Evolutionary conservation across 2,888 invertebrate species (phyloP).

Genomic region (Chrysodeixis includens): DNA sequence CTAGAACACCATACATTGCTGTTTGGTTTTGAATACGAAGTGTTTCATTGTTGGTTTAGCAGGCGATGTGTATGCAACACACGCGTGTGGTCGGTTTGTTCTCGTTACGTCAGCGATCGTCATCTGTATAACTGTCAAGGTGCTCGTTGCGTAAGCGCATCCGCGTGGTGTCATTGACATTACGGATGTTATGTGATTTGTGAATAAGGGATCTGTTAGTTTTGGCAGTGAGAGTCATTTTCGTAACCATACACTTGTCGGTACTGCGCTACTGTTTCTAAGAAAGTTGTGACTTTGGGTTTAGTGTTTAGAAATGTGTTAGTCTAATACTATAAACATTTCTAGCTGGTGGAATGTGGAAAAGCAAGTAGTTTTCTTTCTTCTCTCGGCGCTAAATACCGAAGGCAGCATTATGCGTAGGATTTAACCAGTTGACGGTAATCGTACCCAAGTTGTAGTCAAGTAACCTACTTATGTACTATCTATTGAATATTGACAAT

Average conservation of each 20-base stretch:
- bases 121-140: slow-evolving; percentile 84
- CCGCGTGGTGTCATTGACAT: slow-evolving; percentile 86
- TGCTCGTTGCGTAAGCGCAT: slow-evolving; percentile 83
- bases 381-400: not conserved
- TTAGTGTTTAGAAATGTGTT: slow-evolving; percentile 8
- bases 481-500: no score
- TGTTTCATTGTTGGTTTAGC: slow-evolving; percentile 22
- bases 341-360: not conserved
- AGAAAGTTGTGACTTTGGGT: slow-evolving; percentile 18
- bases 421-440: no score
- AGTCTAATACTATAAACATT: slow-evolving; percentile 2
- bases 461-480: no score
- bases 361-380: not conserved
- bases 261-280: slow-evolving; percentile 34
- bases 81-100: slow-evolving; percentile 51
- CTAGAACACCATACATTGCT: slow-evolving; percentile 55
- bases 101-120: slow-evolving; percentile 73
- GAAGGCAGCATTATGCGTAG: no score
- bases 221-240: slow-evolving; percentile 69
- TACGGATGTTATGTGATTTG: slow-evolving; percentile 77
- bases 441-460: no score
- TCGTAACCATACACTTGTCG: slow-evolving; percentile 33
- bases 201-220: slow-evolving; percentile 68
- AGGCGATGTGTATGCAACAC: slow-evolving; percentile 54
- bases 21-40: slow-evolving; percentile 2